A percentile compares a stretch with the other conserved stretches of the same genome.
Evolutionary conservation across 2,797 vertebrate genomes (phyloP).

Genomic region (Prionace glauca): DNA sequence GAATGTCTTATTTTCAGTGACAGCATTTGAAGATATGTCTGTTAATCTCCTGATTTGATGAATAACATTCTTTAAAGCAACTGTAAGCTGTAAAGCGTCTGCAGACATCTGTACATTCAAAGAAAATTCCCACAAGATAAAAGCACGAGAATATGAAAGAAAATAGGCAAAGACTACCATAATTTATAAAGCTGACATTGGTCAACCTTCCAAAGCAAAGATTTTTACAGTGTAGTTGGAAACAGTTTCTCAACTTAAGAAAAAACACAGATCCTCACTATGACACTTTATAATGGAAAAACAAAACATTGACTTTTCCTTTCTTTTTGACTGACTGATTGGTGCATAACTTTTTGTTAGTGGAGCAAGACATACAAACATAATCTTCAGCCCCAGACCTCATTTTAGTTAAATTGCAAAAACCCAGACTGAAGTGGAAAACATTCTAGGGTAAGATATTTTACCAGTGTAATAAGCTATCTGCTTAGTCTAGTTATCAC

Average conservation of each 20-base stretch:
- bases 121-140: neutral
- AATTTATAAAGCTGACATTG: constrained; percentile 7
- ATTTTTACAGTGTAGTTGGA: neutral
- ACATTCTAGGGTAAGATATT: neutral
- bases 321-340: neutral
- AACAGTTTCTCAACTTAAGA: neutral
- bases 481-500: neutral
- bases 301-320: neutral
- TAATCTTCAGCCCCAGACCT: constrained; percentile 26
- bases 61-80: neutral
- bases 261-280: neutral
- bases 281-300: neutral
- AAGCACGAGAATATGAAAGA: neutral
- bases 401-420: constrained; percentile 17
- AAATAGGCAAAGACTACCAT: neutral
- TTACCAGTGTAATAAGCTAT: neutral
- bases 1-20: neutral
- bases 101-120: neutral
- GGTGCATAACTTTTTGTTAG: neutral
- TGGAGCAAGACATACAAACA: constrained; percentile 3
- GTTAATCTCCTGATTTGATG: neutral
- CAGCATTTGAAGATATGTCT: neutral
- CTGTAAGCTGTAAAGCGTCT: neutral
- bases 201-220: neutral
- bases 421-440: neutral